Percentiles rank a stretch among this genome's conserved stretches.
phyloP scores from a whole-genome alignment of 2,888 invertebrate genomes.

The Agriopis marginaria region DNA sequence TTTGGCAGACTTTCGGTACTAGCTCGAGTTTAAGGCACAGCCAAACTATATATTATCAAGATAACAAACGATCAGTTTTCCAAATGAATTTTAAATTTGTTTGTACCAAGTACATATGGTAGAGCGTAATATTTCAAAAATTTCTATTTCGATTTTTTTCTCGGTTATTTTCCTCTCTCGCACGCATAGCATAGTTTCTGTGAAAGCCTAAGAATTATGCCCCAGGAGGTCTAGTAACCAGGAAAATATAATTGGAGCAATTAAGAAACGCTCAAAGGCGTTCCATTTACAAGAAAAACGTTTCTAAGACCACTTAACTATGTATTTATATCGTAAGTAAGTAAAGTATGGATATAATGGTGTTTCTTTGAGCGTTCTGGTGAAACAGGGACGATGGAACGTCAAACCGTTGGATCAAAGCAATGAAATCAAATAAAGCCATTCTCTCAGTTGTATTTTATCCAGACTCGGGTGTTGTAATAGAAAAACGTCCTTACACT shows the following conservation, averaged over 20 bases:
- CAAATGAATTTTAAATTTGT: too few species aligned
- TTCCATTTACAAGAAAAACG: conserved; percentile 37
- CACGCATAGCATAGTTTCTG: not conserved
- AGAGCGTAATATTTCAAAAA: not conserved
- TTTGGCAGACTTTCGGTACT: too few species aligned
- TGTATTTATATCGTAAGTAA: conserved; percentile 24
- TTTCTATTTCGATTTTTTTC: not conserved
- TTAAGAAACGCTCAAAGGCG: conserved; percentile 35
- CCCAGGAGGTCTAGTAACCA: conserved; percentile 21
- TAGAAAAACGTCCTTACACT: conserved; percentile 26
- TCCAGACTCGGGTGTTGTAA: conserved; percentile 30
- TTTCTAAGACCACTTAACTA: conserved; percentile 30
- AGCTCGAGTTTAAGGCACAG: too few species aligned
- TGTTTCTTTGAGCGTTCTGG: conserved; percentile 20
- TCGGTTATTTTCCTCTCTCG: not conserved
- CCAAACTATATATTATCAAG: too few species aligned
- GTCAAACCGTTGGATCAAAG: conserved; percentile 35
- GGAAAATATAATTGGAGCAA: conserved; percentile 35
- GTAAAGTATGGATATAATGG: conserved; percentile 22
- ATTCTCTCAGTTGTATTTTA: conserved; percentile 41
- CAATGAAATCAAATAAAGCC: conserved; percentile 44
- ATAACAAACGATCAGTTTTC: too few species aligned
- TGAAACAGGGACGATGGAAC: conserved; percentile 15
- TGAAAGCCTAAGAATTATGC: conserved; percentile 12
- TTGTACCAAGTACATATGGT: not conserved